A percentile compares a stretch with the other conserved stretches of the same genome.
Evolutionary conservation across 1,140 invertebrate species (phyloP).

Genomic region (Batillaria attramentaria): DNA sequence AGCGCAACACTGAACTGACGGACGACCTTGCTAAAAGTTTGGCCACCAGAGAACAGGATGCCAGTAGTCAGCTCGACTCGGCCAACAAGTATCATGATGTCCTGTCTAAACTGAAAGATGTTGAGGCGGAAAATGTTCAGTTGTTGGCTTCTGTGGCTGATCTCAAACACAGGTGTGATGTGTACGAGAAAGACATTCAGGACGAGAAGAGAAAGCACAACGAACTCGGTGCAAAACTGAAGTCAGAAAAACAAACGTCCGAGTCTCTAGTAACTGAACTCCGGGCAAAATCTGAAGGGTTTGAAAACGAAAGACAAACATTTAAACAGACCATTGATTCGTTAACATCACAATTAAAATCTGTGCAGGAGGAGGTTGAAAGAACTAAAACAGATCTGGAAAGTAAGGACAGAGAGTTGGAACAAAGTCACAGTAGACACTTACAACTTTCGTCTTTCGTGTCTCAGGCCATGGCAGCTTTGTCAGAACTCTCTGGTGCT

Average conservation of each 20-base stretch:
- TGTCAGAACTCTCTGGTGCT: background rate
- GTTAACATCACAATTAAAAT: conserved; percentile 12
- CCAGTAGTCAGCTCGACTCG: conserved; percentile 43
- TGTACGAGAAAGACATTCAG: conserved; percentile 20
- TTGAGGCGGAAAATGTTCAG: conserved; percentile 41
- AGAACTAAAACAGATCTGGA: conserved; percentile 21
- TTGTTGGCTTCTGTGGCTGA: conserved; percentile 39
- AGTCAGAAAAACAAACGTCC: background rate
- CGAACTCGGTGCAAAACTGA: background rate
- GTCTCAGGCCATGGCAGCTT: background rate
- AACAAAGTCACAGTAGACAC: background rate
- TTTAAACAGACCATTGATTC: background rate
- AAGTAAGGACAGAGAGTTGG: background rate
- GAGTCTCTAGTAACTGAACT: conserved; percentile 3
- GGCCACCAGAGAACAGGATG: conserved; percentile 44
- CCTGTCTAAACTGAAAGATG: conserved; percentile 42
- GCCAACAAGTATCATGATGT: conserved; percentile 44
- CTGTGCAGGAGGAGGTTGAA: conserved; percentile 70
- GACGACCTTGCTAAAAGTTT: conserved; percentile 43
- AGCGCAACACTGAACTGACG: conserved; percentile 46
- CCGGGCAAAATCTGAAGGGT: conserved; percentile 10
- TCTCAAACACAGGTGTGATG: conserved; percentile 30
- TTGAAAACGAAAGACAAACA: conserved; percentile 16
- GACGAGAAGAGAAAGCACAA: background rate
- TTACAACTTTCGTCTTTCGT: background rate